Conservation (phyloP, 2,113 vertebrate species). For the Diadophis punctatus region DNA sequence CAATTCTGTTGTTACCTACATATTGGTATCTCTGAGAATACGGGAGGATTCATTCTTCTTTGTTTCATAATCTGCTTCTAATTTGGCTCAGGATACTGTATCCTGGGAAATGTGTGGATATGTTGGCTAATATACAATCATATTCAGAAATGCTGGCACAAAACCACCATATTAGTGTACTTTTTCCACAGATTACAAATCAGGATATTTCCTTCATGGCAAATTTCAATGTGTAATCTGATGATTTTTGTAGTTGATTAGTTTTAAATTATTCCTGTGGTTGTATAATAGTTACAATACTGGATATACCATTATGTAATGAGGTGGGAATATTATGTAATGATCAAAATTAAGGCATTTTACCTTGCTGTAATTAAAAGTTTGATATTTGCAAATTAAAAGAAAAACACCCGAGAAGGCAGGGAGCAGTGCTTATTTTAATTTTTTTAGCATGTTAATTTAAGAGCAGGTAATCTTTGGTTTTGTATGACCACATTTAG, state of each 20-base stretch:
- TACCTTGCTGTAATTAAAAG: not conserved
- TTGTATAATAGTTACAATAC: not conserved
- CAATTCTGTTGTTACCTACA: too few species aligned
- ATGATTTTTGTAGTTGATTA: not conserved
- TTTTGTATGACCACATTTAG: not conserved
- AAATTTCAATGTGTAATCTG: not conserved
- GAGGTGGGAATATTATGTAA: not conserved
- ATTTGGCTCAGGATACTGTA: not conserved
- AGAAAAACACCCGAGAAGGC: not conserved
- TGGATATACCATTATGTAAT: not conserved
- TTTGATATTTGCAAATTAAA: not conserved
- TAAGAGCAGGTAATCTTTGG: not conserved
- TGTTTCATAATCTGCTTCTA: not conserved
- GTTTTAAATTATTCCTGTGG: not conserved
- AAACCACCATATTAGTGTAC: not conserved
- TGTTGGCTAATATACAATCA: not conserved
- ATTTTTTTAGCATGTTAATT: not conserved
- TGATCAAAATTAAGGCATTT: not conserved
- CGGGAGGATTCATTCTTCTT: not conserved
- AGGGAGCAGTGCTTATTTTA: not conserved
- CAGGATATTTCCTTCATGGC: not conserved
- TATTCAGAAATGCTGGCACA: not conserved
- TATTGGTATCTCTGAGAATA: not conserved
- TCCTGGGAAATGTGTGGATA: not conserved
- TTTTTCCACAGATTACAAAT: not conserved